Evolutionary conservation across 2,888 invertebrate genomes (phyloP), one percentile per base, ranked within the genome.

Genomic region (Pachymerium ferrugineum): DNA sequence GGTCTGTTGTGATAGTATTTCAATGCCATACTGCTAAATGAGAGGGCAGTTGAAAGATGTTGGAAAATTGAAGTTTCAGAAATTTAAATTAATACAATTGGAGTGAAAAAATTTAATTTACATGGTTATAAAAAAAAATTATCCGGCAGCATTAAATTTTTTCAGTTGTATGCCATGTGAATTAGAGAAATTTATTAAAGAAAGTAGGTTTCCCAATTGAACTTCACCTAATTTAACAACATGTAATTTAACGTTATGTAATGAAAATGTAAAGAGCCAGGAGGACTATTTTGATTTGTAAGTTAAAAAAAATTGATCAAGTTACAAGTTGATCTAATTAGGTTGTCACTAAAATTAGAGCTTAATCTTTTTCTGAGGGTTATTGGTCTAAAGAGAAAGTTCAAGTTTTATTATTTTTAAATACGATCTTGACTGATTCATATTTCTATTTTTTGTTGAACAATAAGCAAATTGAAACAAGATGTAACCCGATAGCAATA

Each of bases 211-310:
- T n/a, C n/a, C n/a, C n/a, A 54, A 54, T 22, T 25, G 25, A 54
- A 54, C 54, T 54, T 54, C 54, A 54, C 54, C 54, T 12, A 54
- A 54, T 54, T 54, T 54, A 54, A 54, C n/a, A 19, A 54, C 22
- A 6, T 5, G 22, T 54, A 22, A 54, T 54, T 54, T 12, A 54
- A 54, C n/a, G n/a, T 54, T 54, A 25, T 54, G 54, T 54, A 54
- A 54, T 25, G 6, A 3, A 3, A 54, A 54, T 3, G 14, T 8
- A 25, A 25, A 28, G 54, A 22, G 8, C 1, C 22, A 14, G 54
- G 54, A 8, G 8, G 25, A n/a, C 12, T 54, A 28, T 54, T 54
- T 54, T 54, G 54, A 54, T 54, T 54, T 8, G 25, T 25, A 28
- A 1, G 14, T 19, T 22, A 2, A 47, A 47, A 47, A 47, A 54